Evolutionary conservation across 1,140 invertebrate species (phyloP).

Genomic region (Homalodisca vitripennis): DNA sequence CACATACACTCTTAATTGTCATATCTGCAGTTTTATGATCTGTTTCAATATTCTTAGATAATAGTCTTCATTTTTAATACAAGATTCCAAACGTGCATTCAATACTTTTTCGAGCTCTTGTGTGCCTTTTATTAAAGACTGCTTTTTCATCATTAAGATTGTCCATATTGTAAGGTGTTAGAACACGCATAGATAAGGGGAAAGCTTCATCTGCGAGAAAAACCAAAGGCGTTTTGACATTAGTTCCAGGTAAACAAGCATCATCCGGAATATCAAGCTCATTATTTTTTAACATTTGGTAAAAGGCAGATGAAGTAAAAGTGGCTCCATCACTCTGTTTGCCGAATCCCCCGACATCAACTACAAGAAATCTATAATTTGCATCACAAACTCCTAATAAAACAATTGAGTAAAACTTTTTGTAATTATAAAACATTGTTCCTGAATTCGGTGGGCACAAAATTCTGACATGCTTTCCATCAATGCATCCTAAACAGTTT

Average conservation of each 20-base stretch:
- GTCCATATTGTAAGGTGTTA: conserved; percentile 15
- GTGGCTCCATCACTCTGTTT: conserved; percentile 35
- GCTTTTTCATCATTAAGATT: conserved; percentile 15
- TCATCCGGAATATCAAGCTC: conserved; percentile 9
- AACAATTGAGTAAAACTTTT: conserved; percentile 50
- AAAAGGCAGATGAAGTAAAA: conserved; percentile 23
- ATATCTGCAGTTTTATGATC: too few relatives aligned
- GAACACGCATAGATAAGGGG: conserved; percentile 1
- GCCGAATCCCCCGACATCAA: conserved; percentile 50
- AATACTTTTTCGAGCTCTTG: conserved; percentile 14
- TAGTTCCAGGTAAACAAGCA: conserved; percentile 7
- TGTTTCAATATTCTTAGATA: conserved; percentile 26
- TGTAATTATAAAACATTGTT: conserved; percentile 49
- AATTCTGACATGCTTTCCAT: conserved; percentile 49
- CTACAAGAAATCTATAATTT: conserved; percentile 48
- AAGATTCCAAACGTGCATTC: conserved; percentile 18
- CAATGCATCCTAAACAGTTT: conserved; percentile 44
- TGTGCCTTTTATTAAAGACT: conserved; percentile 11
- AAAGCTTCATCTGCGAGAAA: conserved; percentile 22
- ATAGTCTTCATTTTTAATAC: conserved; percentile 23
- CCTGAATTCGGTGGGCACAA: conserved; percentile 44
- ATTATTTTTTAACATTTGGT: conserved; percentile 9
- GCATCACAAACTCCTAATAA: conserved; percentile 52
- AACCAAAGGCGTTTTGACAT: conserved; percentile 8
- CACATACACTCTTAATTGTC: too few relatives aligned